phyloP scores from a whole-genome alignment of 2,888 invertebrate genomes.

The Acanthosoma haemorrhoidale region DNA sequence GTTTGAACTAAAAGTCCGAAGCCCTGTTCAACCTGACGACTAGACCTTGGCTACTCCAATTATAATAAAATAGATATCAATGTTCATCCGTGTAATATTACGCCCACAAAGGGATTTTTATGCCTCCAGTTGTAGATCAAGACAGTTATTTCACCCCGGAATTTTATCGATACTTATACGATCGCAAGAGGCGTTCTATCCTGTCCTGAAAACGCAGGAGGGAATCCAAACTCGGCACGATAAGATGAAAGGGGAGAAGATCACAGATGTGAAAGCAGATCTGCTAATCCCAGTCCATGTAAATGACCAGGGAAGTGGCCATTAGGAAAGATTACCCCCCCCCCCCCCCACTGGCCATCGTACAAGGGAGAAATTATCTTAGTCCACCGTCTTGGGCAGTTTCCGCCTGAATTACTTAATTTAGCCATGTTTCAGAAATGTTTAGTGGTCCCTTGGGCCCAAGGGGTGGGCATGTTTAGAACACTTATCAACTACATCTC shows the following conservation, averaged over 20 bases:
- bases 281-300: not conserved
- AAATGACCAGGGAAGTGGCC: slow-evolving; percentile 1
- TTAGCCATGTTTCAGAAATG: not conserved
- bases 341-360: not conserved
- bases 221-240: not conserved
- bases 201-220: too few relatives aligned
- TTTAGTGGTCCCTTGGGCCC: too few relatives aligned
- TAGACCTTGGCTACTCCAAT: too few relatives aligned
- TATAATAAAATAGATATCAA: too few relatives aligned
- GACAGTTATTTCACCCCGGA: too few relatives aligned
- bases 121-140: too few relatives aligned
- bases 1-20: too few relatives aligned
- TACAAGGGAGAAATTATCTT: slow-evolving; percentile 4
- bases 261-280: slow-evolving; percentile 7
- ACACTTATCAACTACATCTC: not conserved
- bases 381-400: not conserved
- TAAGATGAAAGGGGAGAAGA: not conserved
- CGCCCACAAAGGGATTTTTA: too few relatives aligned
- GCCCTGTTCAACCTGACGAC: too few relatives aligned
- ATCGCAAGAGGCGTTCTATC: not conserved
- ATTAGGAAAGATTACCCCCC: slow-evolving; percentile 11
- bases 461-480: not conserved
- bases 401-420: slow-evolving; percentile 5
- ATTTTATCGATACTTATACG: too few relatives aligned
- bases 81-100: too few relatives aligned